A percentile compares a stretch with the other conserved stretches of the same genome.
Evolutionary conservation across 2,888 invertebrate genomes (phyloP).

Genomic region (Rhamnusium bicolor): DNA sequence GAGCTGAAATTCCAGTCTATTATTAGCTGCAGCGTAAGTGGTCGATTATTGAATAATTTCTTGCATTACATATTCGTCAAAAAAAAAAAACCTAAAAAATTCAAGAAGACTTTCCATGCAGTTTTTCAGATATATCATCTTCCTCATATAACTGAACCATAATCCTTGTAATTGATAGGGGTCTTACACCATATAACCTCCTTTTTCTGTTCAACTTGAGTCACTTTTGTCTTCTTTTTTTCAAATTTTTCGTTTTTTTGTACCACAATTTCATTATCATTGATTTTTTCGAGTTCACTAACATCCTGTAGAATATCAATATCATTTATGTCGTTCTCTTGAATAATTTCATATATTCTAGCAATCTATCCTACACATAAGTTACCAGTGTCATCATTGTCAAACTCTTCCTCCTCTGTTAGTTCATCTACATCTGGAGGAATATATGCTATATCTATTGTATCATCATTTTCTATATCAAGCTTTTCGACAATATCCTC

Average conservation of each 20-base stretch:
- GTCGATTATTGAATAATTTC: too few species aligned
- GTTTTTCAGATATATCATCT: too few species aligned
- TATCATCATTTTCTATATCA: neutral
- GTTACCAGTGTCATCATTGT: neutral
- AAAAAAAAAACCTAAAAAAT: too few species aligned
- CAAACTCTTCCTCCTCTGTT: neutral
- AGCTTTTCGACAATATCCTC: neutral
- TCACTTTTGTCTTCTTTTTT: neutral
- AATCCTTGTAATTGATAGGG: too few species aligned
- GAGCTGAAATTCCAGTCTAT: too few species aligned
- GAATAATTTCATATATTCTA: neutral
- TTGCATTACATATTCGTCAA: too few species aligned
- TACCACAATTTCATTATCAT: neutral
- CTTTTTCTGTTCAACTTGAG: neutral
- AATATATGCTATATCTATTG: too few species aligned
- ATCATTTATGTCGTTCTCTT: neutral
- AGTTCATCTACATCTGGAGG: too few species aligned
- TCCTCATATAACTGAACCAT: too few species aligned
- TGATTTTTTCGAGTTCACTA: neutral
- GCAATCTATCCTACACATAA: neutral
- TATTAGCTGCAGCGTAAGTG: too few species aligned
- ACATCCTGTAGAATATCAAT: neutral
- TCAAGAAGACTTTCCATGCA: too few species aligned
- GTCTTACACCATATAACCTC: neutral
- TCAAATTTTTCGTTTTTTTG: neutral